Percentiles rank a stretch among this genome's conserved stretches.
Evolutionary conservation across 1,140 invertebrate species (phyloP).

Genomic region (Lasioglossum baleicum): DNA sequence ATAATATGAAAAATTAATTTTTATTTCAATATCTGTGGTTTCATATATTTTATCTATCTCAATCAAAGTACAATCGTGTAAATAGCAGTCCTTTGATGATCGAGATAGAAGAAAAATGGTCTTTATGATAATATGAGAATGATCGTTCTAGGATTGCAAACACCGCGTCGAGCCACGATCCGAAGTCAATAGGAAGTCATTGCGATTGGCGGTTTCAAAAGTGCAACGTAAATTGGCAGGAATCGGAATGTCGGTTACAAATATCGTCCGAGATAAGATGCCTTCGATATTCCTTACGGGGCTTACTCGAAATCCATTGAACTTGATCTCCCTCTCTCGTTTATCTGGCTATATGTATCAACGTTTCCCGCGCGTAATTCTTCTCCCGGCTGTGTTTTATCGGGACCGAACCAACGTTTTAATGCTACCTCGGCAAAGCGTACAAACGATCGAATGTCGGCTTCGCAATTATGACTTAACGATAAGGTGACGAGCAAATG

Average conservation of each 20-base stretch:
- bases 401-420: neutral
- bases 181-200: no score
- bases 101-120: no score
- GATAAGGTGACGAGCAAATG: constrained; percentile 45
- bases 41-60: no score
- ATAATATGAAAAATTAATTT: no score
- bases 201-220: constrained; percentile 3
- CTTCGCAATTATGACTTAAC: constrained; percentile 41
- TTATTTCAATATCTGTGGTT: no score
- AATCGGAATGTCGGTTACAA: constrained; percentile 19
- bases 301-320: constrained; percentile 40
- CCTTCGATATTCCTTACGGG: constrained; percentile 34
- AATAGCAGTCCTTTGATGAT: no score
- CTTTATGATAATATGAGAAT: no score
- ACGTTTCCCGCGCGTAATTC: constrained; percentile 17
- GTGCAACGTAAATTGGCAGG: constrained; percentile 23
- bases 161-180: no score
- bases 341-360: constrained; percentile 32
- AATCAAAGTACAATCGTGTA: no score
- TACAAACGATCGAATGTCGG: neutral
- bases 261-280: constrained; percentile 33
- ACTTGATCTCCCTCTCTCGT: constrained; percentile 17
- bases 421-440: neutral
- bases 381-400: constrained; percentile 14
- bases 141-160: no score